Evolutionary conservation across 2,113 vertebrate species (phyloP).

Genomic region (western clawed frog (Xenopus tropicalis)): UCB_Xtro_10.0 CM004450.2:138521001-138521500

Average conservation of each 20-base stretch:
- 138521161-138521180: conserved; percentile 55
- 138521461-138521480: no score
- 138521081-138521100: conserved; percentile 19
- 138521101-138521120: neutral
- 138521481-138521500: no score
- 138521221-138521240: neutral
- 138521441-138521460: no score
- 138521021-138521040: conserved; percentile 56
- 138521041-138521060: conserved; percentile 53
- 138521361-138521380: neutral
- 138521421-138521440: no score
- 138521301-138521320: neutral
- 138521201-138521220: conserved; percentile 52
- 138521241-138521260: conserved; percentile 7
- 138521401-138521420: conserved; percentile 6
- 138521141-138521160: conserved; percentile 33
- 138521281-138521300: conserved; percentile 27
- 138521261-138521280: conserved; percentile 52
- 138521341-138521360: conserved; percentile 14
- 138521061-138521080: conserved; percentile 46
- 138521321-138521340: conserved; percentile 18
- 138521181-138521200: conserved; percentile 55
- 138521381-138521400: conserved; percentile 12
- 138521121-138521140: conserved; percentile 16
- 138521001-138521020: conserved; percentile 57